phyloP scores from a whole-genome alignment of 2,888 invertebrate genomes.

The Theretra japonica region DNA sequence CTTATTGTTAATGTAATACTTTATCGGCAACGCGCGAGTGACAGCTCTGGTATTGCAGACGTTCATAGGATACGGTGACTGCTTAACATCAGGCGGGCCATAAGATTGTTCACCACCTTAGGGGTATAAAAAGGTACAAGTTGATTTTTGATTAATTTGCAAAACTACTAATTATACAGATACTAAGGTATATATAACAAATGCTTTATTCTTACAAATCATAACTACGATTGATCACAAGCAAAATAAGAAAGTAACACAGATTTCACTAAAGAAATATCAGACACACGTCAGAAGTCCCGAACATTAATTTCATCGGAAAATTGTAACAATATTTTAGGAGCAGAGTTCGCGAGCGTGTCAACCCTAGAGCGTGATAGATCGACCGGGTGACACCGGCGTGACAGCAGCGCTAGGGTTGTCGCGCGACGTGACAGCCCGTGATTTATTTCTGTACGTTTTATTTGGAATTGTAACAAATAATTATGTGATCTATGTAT shows the following conservation, averaged over 20 bases:
- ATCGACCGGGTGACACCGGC: constrained; percentile 31
- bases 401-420: constrained; percentile 42
- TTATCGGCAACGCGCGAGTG: no score
- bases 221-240: neutral
- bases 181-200: no score
- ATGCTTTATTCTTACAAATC: neutral
- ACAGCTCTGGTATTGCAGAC: no score
- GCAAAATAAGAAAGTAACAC: neutral
- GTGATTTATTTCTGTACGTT: constrained; percentile 43
- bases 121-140: no score
- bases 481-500: constrained; percentile 17
- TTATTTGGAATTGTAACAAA: constrained; percentile 18
- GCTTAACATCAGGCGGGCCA: no score
- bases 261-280: constrained; percentile 7
- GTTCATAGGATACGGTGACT: no score
- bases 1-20: no score
- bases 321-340: constrained; percentile 38
- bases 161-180: no score
- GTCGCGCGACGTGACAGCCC: constrained; percentile 40
- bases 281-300: constrained; percentile 10
- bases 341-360: constrained; percentile 34
- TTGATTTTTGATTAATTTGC: no score
- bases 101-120: no score
- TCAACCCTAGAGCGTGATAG: constrained; percentile 41
- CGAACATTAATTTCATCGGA: constrained; percentile 22